Conservation (phyloP, 2,888 invertebrate species). For the Lasioglossum figueresi region DNA sequence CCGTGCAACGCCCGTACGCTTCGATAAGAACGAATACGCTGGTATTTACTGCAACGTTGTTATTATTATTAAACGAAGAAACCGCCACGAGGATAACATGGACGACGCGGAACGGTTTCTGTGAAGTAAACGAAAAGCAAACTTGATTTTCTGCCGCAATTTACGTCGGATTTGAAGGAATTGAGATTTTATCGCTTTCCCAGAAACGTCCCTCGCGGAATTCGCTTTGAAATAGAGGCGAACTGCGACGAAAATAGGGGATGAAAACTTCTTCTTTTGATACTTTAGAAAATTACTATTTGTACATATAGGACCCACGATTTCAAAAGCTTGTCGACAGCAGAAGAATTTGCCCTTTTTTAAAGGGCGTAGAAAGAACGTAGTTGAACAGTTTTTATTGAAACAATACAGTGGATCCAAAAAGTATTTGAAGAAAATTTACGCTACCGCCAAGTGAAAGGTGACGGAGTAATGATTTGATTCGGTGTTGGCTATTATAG, state of each 20-base stretch:
- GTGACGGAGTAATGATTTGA: too few relatives aligned
- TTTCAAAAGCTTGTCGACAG: too few relatives aligned
- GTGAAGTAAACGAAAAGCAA: background rate
- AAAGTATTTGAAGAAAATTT: too few relatives aligned
- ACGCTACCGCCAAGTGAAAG: too few relatives aligned
- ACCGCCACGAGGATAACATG: background rate
- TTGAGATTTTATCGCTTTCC: slow-evolving; percentile 1
- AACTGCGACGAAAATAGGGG: background rate
- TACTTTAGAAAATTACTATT: too few relatives aligned
- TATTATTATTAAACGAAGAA: background rate
- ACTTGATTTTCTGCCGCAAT: slow-evolving; percentile 7
- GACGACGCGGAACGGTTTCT: too few relatives aligned
- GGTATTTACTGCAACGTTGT: background rate
- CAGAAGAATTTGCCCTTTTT: too few relatives aligned
- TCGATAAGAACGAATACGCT: background rate
- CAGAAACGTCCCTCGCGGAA: background rate
- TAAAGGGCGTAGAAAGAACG: too few relatives aligned
- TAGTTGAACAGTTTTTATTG: background rate
- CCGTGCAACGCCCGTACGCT: background rate
- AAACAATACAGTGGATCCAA: too few relatives aligned
- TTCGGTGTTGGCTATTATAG: too few relatives aligned
- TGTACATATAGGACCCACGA: too few relatives aligned
- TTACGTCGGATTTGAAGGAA: slow-evolving; percentile 11
- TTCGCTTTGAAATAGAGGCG: background rate
- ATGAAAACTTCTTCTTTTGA: background rate